Evolutionary conservation across 2,888 invertebrate genomes (phyloP).

Genomic region (Lacanobia wlatinum): DNA sequence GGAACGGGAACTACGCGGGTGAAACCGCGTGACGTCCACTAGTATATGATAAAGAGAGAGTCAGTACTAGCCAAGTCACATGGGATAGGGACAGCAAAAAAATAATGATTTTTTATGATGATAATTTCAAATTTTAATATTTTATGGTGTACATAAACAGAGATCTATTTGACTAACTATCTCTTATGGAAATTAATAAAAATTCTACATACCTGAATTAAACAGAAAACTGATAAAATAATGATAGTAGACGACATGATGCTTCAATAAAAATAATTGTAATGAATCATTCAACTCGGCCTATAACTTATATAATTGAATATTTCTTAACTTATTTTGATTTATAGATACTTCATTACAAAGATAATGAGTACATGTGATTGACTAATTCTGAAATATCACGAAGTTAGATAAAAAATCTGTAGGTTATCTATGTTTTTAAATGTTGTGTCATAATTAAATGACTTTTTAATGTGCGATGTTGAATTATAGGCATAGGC

Average conservation of each 20-base stretch:
- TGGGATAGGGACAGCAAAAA: too few species aligned
- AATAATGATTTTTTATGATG: too few species aligned
- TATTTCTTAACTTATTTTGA: slow-evolving; percentile 29
- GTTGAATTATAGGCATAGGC: too few species aligned
- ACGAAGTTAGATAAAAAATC: slow-evolving; percentile 25
- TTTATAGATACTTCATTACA: background rate
- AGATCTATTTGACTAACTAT: background rate
- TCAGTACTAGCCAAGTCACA: too few species aligned
- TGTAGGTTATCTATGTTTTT: background rate
- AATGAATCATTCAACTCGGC: background rate
- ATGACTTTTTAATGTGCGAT: too few species aligned
- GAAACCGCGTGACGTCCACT: too few species aligned
- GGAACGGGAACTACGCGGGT: too few species aligned
- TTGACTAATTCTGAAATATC: slow-evolving; percentile 25
- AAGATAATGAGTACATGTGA: background rate
- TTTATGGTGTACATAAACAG: too few species aligned
- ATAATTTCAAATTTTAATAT: too few species aligned
- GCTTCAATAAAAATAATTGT: slow-evolving; percentile 1
- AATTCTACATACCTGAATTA: slow-evolving; percentile 53
- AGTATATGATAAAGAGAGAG: too few species aligned
- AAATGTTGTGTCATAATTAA: background rate
- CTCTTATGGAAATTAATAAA: background rate
- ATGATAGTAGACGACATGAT: slow-evolving; percentile 40
- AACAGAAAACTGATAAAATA: slow-evolving; percentile 26
- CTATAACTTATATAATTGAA: slow-evolving; percentile 48